Conservation (phyloP, 1,140 invertebrate species). For the Zaprionus davidi region DNA sequence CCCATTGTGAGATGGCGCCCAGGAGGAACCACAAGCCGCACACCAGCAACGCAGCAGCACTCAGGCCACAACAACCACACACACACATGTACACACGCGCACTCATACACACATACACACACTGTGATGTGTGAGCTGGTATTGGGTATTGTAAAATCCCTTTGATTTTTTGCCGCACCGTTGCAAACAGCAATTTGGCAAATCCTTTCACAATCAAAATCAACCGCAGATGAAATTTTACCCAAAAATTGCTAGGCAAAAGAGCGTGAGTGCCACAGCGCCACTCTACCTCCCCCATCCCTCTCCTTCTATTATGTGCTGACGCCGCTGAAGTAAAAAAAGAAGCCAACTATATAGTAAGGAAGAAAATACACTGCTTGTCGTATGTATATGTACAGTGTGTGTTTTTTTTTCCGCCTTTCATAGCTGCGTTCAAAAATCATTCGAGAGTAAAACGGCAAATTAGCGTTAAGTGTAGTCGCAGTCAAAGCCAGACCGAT, state of each 20-base stretch:
- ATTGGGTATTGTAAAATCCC: conserved; percentile 80
- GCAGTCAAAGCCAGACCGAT: conserved; percentile 23
- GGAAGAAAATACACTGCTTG: conserved; percentile 1
- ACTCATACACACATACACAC: conserved; percentile 28
- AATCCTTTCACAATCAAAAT: conserved; percentile 84
- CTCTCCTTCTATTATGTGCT: conserved; percentile 7
- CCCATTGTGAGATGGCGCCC: conserved; percentile 61
- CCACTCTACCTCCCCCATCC: not conserved
- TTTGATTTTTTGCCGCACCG: conserved; percentile 81
- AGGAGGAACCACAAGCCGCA: conserved; percentile 64
- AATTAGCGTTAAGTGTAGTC: conserved; percentile 76
- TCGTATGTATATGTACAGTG: not conserved
- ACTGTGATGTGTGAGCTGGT: conserved; percentile 52
- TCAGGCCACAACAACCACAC: conserved; percentile 55
- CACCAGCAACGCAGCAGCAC: conserved; percentile 44
- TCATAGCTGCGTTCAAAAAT: conserved; percentile 55
- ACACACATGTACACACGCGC: conserved; percentile 28
- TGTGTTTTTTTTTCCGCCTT: not conserved
- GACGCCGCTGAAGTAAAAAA: conserved; percentile 36
- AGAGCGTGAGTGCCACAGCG: conserved; percentile 36
- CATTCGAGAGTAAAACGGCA: conserved; percentile 75
- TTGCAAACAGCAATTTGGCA: conserved; percentile 82
- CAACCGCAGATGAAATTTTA: conserved; percentile 83
- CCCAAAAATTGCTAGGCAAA: conserved; percentile 66
- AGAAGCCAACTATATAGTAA: conserved; percentile 3